phyloP scores from a whole-genome alignment of 2,888 invertebrate species.

The Venusia cambrica region DNA sequence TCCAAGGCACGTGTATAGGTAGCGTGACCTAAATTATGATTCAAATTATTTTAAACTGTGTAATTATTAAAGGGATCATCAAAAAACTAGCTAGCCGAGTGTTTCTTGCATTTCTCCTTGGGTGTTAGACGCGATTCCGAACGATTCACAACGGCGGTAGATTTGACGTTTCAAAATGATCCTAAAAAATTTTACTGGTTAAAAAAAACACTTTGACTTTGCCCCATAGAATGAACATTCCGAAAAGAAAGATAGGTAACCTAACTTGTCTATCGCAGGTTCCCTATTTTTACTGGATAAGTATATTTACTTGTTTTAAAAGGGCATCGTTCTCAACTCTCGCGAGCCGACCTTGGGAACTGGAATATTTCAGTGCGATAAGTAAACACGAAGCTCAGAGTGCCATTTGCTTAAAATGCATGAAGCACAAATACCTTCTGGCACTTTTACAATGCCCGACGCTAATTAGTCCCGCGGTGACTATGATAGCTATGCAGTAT shows the following conservation, averaged over 20 bases:
- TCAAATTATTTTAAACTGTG: too few relatives aligned
- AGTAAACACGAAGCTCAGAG: slow-evolving; percentile 23
- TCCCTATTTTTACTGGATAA: slow-evolving; percentile 43
- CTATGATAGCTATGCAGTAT: slow-evolving; percentile 21
- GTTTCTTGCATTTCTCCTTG: too few relatives aligned
- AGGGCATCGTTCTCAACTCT: slow-evolving; percentile 48
- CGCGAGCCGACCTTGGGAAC: slow-evolving; percentile 50
- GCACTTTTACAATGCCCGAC: slow-evolving; percentile 20
- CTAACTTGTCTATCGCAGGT: too few relatives aligned
- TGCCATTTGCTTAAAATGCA: slow-evolving; percentile 25
- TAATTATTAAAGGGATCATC: too few relatives aligned
- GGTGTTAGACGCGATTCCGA: too few relatives aligned
- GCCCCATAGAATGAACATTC: too few relatives aligned
- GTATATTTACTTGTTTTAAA: slow-evolving; percentile 46
- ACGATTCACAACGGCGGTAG: too few relatives aligned
- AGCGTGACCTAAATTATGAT: slow-evolving; percentile 28
- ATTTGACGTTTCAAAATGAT: too few relatives aligned
- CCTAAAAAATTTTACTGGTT: too few relatives aligned
- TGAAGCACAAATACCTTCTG: slow-evolving; percentile 23
- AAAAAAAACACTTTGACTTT: too few relatives aligned
- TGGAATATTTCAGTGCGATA: slow-evolving; percentile 29
- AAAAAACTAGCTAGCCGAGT: too few relatives aligned
- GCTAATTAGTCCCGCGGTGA: slow-evolving; percentile 21
- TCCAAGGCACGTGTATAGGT: slow-evolving; percentile 40
- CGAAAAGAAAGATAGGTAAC: too few relatives aligned